Evolutionary conservation across 2,797 vertebrate species (phyloP), one percentile per base, ranked within the genome.

Genomic region (Sebastes nivosus): DNA sequence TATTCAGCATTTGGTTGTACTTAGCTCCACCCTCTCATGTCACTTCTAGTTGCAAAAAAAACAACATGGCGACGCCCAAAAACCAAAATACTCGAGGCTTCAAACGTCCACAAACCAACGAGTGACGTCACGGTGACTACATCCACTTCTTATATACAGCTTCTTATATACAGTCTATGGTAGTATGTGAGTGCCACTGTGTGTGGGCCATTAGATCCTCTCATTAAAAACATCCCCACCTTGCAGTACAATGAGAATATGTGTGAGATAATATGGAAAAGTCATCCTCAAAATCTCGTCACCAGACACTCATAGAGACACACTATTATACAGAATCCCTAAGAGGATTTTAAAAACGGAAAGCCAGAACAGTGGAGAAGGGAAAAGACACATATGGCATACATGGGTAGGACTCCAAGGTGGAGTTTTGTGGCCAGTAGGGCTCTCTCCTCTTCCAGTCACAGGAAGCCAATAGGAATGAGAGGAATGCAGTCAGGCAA

Each of bases 391-490:
- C 75, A 88, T 71, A 81, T 77, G 67, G 80, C 74, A 72, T 57
- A 75, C 75, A 86, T 80, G 81, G 72, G 72, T 79, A 77, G 79
- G 77, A 89, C 88, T 90, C 81, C 76, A 88, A 91, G 89, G 87
- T 92, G 76, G 67, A 88, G 86, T 80, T 89, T 82, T 93, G 89
- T 82, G 89, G 88, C 91, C 91, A 75, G 88, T 84, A 89, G 89
- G 90, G 72, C 84, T 91, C 75, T 60, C 82, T 91, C 34, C 54
- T 89, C 87, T 89, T 88, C 83, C 87, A 92, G 90, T 93, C 86
- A 94, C 94, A 95, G 94, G 94, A 95, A 95, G 93, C 89, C 84
- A 81, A 81, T 74, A 84, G 95, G 94, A 95, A 95, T 95, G 93
- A 89, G 80, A 92, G 76, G 95, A 95, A 95, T 95, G 95, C 91